Evolutionary conservation across 2,113 vertebrate genomes (phyloP).

Genomic region (Cyanoramphus novaezelandiae): DNA sequence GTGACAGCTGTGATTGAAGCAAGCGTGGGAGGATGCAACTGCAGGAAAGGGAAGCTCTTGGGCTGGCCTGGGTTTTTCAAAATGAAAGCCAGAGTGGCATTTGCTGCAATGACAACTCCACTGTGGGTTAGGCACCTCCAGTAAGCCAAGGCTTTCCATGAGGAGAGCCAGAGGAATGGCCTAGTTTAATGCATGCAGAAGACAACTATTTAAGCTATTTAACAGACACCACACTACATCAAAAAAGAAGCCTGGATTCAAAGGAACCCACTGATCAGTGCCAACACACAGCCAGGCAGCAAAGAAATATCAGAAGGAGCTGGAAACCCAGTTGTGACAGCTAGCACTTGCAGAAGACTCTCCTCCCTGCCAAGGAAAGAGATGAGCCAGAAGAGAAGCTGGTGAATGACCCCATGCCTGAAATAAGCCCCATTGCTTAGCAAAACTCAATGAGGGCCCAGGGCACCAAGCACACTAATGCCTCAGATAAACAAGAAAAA

Average conservation of each 20-base stretch:
- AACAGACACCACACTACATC: neutral
- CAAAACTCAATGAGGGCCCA: neutral
- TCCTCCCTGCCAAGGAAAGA: neutral
- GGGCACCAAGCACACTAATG: neutral
- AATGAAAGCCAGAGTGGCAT: neutral
- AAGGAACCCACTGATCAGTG: neutral
- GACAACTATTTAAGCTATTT: neutral
- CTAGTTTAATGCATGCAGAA: neutral
- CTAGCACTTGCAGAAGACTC: neutral
- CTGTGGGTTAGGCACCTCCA: neutral
- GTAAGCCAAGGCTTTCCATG: neutral
- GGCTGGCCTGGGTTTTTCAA: slow-evolving; percentile 8
- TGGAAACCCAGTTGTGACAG: neutral
- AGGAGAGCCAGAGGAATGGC: neutral
- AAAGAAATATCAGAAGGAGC: neutral
- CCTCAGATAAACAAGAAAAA: neutral
- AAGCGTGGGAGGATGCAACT: slow-evolving; percentile 26
- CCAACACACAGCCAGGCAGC: neutral
- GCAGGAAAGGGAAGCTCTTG: slow-evolving; percentile 26
- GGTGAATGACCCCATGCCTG: neutral
- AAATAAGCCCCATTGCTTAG: neutral
- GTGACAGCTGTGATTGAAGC: slow-evolving; percentile 45
- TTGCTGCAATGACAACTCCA: neutral
- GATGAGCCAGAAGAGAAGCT: neutral
- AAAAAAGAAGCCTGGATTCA: neutral